These are phyloP conservation scores for Triplophysa siluroides DNA, from an alignment of 2,113 vertebrate species.

Conservation along the genomic window DNA sequence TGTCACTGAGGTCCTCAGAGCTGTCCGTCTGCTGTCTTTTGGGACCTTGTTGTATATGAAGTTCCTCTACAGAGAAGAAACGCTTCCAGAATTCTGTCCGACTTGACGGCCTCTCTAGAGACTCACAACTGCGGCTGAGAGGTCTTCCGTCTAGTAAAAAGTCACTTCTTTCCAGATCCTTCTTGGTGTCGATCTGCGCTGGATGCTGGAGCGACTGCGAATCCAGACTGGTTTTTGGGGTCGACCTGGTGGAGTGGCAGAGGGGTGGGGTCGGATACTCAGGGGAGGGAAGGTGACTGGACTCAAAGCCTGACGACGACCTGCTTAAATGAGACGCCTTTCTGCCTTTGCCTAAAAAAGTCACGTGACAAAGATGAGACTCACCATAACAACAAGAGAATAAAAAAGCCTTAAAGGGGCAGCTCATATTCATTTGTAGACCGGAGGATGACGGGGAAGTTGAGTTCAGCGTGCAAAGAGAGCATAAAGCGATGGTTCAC, in stretches of 20 bases:
- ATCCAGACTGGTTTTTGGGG: conserved; percentile 61
- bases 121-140: conserved; percentile 79
- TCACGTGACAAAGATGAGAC: conserved; percentile 58
- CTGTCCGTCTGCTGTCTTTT: conserved; percentile 41
- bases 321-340: conserved; percentile 74
- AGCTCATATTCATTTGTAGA: neutral
- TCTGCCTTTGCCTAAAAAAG: conserved; percentile 82
- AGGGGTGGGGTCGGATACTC: conserved; percentile 69
- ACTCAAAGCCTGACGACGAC: conserved; percentile 75
- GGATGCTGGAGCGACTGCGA: conserved; percentile 37
- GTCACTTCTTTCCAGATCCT: conserved; percentile 62
- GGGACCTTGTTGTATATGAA: conserved; percentile 67
- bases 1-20: conserved; percentile 41
- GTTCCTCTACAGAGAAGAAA: conserved; percentile 78
- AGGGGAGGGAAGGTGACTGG: conserved; percentile 73
- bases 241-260: conserved; percentile 60
- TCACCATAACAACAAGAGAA: neutral
- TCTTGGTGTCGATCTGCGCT: conserved; percentile 49
- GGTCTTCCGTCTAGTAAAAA: conserved; percentile 64
- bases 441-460: neutral
- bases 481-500: neutral
- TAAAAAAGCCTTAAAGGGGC: neutral
- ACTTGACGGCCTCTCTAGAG: conserved; percentile 63
- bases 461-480: conserved; percentile 34
- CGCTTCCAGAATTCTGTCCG: conserved; percentile 67